Percentiles rank a stretch among this genome's conserved stretches.
phyloP scores from a whole-genome alignment of 2,888 invertebrate species.

The Dermolepida albohirtum region DNA sequence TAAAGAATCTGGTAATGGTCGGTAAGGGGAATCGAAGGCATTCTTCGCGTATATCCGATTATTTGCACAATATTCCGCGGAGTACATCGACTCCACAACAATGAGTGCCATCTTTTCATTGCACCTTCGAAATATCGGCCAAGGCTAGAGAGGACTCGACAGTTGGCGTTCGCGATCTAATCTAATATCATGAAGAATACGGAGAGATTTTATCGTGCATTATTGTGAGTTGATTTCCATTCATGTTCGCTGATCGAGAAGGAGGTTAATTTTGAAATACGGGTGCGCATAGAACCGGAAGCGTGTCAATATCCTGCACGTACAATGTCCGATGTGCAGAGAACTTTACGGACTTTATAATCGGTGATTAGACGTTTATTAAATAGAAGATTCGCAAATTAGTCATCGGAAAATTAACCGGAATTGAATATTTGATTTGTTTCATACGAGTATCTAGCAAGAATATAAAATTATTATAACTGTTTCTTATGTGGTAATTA shows the following conservation, averaged over 20 bases:
- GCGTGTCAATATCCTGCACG: conserved; percentile 15
- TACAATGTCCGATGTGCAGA: neutral
- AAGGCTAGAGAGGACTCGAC: conserved; percentile 11
- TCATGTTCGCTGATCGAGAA: conserved; percentile 9
- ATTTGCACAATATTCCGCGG: too few species aligned
- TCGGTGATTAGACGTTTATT: conserved; percentile 4
- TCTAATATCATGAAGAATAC: conserved; percentile 8
- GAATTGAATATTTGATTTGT: conserved; percentile 1
- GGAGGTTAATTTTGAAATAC: conserved; percentile 6
- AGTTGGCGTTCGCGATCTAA: conserved; percentile 17
- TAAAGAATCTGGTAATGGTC: too few species aligned
- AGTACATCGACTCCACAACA: too few species aligned
- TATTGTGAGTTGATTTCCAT: conserved; percentile 28
- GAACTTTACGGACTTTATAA: neutral
- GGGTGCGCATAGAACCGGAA: conserved; percentile 7
- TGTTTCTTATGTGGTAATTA: too few species aligned
- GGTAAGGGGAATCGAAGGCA: too few species aligned
- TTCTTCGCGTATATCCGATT: too few species aligned
- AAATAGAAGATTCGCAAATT: conserved; percentile 4
- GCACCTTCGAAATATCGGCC: conserved; percentile 26
- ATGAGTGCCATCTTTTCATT: neutral
- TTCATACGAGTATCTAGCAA: neutral
- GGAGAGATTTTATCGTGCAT: conserved; percentile 24
- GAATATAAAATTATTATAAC: neutral
- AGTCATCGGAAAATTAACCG: neutral